Base-by-base conservation (phyloP, 2,797 vertebrate genomes). In the Microctenopoma steveboyesi region DNA sequence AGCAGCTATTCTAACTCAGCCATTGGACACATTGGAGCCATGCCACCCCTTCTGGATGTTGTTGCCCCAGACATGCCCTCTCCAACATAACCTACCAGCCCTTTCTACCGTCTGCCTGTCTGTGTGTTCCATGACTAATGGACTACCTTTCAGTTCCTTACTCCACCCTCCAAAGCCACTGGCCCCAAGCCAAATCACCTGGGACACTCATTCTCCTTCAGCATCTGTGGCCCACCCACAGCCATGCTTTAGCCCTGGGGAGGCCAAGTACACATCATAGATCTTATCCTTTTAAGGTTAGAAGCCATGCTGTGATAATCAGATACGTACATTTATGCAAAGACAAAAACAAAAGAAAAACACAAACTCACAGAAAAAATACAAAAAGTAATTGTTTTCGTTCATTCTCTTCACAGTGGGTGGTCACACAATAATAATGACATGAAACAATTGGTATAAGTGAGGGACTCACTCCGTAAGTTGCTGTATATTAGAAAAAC, bases 41-140 rank as follows among this genome's bases (percentile, higher is more conserved):
- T 42, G 74, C 55, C 72, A 84, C 67, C 58, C 25, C 37, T 12
- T 78, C 76, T 76, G 73, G 59, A 65, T 63, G 65, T 35, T 40
- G 57, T 60, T 88, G 88, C 79, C 84, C 89, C 79, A 86, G 86
- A 88, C 88, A 67, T 90, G 86, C 83, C 81, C 85, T 78, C 74
- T 72, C 47, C 40, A 62, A 72, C 49, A 71, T 72, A 33, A 35
- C 69, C 51, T 55, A 1, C 69, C 51, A 66, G 74, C 61, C 74
- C 71, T 62, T 68, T 73, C 66, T 46, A 58, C 75, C 37, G 75
- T 77, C 82, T 79, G 83, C 65, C 28, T 76, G 79, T 72, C 69
- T 75, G 43, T 72, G 67, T 75, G 43, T 61, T 18, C 59, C 49
- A 63, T 86, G 86, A 90, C 76, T 85, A 88, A 90, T 85, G 64